Conservation (phyloP, 2,113 vertebrate species). For the Epinephelus lanceolatus region DNA sequence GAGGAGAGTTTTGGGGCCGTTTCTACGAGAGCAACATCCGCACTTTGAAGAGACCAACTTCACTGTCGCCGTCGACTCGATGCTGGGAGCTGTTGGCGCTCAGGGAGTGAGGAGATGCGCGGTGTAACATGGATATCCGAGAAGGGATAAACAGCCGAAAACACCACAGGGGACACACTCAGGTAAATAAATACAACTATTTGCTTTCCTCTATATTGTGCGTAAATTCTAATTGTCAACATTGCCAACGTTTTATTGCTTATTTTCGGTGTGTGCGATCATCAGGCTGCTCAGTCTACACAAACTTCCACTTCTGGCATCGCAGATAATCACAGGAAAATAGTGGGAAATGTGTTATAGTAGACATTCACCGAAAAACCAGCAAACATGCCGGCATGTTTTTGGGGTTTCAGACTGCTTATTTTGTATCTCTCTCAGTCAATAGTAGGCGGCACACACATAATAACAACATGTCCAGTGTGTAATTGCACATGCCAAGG, state of each 20-base stretch:
- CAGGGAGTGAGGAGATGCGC: conserved; percentile 59
- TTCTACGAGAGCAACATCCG: conserved; percentile 28
- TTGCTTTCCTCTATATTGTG: neutral
- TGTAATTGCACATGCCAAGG: conserved; percentile 23
- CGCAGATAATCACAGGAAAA: neutral
- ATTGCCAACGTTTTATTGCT: neutral
- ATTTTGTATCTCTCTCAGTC: neutral
- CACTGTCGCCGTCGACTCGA: conserved; percentile 30
- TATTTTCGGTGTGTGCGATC: neutral
- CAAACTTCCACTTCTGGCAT: conserved; percentile 41
- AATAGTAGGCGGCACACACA: neutral
- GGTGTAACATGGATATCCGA: conserved; percentile 76
- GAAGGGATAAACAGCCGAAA: conserved; percentile 51
- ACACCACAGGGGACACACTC: conserved; percentile 41
- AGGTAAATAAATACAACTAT: conserved; percentile 47
- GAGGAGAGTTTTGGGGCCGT: conserved; percentile 38
- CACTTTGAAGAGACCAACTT: conserved; percentile 62
- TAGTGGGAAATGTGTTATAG: neutral
- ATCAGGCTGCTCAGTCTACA: neutral
- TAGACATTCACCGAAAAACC: neutral
- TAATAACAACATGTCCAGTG: neutral
- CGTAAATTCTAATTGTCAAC: neutral
- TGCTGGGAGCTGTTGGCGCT: conserved; percentile 28
- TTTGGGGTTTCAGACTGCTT: neutral
- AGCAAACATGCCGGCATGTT: neutral